A percentile compares a stretch with the other conserved stretches of the same genome.
Evolutionary conservation across 2,797 vertebrate species (phyloP).

Genomic region (Darevskia nairensis): DNA sequence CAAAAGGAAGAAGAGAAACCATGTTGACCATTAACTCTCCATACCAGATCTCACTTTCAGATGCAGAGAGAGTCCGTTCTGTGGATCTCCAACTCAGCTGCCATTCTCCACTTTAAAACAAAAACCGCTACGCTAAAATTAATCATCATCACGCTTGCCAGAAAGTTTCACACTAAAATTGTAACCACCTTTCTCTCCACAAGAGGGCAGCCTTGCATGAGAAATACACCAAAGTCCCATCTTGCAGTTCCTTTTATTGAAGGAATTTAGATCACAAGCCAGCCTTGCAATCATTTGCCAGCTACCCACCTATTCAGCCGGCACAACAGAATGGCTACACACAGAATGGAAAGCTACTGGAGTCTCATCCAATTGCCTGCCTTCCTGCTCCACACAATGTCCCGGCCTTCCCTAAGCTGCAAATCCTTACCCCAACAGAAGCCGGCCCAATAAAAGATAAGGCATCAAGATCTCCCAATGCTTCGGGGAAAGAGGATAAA

Average conservation of each 20-base stretch:
- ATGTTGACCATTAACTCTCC: background rate
- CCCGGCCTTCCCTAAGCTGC: background rate
- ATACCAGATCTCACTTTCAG: background rate
- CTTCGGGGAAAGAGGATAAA: background rate
- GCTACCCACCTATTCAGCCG: background rate
- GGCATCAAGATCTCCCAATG: too few species aligned
- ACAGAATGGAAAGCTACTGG: background rate
- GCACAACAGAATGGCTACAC: background rate
- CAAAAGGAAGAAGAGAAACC: background rate
- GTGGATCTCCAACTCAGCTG: too few species aligned
- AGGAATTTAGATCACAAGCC: background rate
- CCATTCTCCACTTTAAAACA: too few species aligned
- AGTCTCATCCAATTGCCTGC: too few species aligned
- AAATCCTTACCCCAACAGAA: background rate
- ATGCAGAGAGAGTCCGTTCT: too few species aligned
- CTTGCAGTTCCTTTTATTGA: background rate
- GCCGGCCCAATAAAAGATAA: too few species aligned
- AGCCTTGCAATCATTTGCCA: background rate
- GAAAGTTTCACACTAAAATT: too few species aligned
- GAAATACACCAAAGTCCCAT: background rate
- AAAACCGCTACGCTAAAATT: too few species aligned
- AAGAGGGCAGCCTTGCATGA: conserved; percentile 42
- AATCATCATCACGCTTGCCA: too few species aligned
- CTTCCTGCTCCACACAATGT: background rate
- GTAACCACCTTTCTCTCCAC: conserved; percentile 14